Evolutionary conservation across 1,140 invertebrate genomes (phyloP), one percentile per base, ranked within the genome.

Genomic region (Amphibalanus amphitrite): DNA sequence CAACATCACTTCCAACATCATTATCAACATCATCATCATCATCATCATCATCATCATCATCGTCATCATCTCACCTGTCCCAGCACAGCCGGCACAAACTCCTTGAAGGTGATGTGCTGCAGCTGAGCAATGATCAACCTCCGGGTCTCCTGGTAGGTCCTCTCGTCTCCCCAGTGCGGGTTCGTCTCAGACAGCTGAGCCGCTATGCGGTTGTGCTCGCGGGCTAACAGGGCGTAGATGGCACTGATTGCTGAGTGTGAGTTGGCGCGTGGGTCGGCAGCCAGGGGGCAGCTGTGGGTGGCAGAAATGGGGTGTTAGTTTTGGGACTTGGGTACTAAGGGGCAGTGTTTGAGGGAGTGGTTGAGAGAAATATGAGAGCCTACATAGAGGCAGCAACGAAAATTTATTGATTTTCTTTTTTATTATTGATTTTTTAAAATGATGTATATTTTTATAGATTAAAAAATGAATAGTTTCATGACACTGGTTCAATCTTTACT

Each of bases 141-240:
- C 67, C 85, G 71, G 1, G 82, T 75, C 76, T 87, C 84, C 74
- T 86, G 82, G 74, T 79, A 87, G 0, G 86, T 69, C 17, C 72
- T 83, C 78, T 80, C 83, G 75, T 96, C 93, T 70, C 86, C 81
- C 95, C 94, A 97, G 59, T 84, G 78, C 0, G 90, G 88, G 83
- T 97, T 82, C 3, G 82, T 26, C 6, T 26, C 65, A 26, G 65
- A 10, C 17, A 67, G 15, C n/a, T 20, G 73, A 28, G 76, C 74
- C 0, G 84, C 84, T 29, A 86, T 79, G 30, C 82, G 77, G 73
- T 86, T 86, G 75, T 86, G 84, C 74, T 85, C 81, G 70, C 86
- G 76, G 72, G 86, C 76, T 78, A 83, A 82, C 23, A 82, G 72
- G 10, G 85, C 85, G 67, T 83, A 83, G 74, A 81, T 79, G 75